phyloP scores from a whole-genome alignment of 2,888 invertebrate genomes.

The Pandemis corylana region DNA sequence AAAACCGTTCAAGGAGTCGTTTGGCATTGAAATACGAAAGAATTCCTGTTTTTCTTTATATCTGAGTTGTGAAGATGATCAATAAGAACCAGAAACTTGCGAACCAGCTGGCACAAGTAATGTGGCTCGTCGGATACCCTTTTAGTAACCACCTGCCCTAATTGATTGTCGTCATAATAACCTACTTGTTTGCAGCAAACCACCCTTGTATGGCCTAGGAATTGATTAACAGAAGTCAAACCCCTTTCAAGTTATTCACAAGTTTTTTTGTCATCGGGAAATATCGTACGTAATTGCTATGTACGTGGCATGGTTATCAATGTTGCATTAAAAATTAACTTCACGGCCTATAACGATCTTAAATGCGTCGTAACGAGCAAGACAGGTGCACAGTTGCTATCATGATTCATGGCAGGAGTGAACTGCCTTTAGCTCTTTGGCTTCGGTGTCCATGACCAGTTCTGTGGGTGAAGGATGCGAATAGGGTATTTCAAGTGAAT shows the following conservation, averaged over 20 bases:
- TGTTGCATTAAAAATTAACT: slow-evolving; percentile 7
- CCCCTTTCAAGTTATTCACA: not conserved
- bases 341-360: not conserved
- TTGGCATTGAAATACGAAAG: too few species aligned
- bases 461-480: not conserved
- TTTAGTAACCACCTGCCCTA: slow-evolving; percentile 34
- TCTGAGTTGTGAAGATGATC: not conserved
- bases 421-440: not conserved
- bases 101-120: not conserved
- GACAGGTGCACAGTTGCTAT: not conserved
- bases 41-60: too few species aligned
- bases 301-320: not conserved
- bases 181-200: slow-evolving; percentile 11
- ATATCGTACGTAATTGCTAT: slow-evolving; percentile 1
- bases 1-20: too few species aligned
- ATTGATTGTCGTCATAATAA: slow-evolving; percentile 36
- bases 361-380: not conserved
- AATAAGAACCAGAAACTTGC: not conserved
- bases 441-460: not conserved
- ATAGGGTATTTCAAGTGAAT: too few species aligned
- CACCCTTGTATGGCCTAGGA: slow-evolving; percentile 18
- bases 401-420: not conserved
- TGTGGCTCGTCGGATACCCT: not conserved
- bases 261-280: not conserved
- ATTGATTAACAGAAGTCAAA: slow-evolving; percentile 10